Evolutionary conservation across 2,113 vertebrate species (phyloP).

Genomic region (Brachypteracias leptosomus): DNA sequence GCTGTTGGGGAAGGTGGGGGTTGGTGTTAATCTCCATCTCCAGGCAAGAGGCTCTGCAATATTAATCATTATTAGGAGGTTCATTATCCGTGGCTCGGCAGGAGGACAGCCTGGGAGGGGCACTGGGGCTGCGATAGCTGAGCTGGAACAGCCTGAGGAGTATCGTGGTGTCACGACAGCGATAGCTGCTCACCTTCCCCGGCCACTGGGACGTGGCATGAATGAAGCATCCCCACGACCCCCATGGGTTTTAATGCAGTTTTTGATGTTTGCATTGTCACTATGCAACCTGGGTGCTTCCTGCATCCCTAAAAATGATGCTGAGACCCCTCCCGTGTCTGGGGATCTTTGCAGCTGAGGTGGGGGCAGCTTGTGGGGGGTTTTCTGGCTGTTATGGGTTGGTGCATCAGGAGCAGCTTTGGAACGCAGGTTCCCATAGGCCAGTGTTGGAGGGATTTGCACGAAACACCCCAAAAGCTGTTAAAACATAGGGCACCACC

Average conservation of each 20-base stretch:
- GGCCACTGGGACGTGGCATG: accelerated
- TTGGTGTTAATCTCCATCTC: background rate
- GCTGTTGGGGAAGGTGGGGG: background rate
- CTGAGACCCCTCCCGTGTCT: background rate
- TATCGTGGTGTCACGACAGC: accelerated
- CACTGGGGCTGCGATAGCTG: background rate
- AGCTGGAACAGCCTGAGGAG: background rate
- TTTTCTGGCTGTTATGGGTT: background rate
- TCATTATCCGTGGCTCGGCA: background rate
- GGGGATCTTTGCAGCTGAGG: accelerated
- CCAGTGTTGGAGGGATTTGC: background rate
- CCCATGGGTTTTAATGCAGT: accelerated
- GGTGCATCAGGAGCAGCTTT: background rate
- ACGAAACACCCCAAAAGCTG: background rate
- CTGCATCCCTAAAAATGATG: background rate
- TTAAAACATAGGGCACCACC: background rate
- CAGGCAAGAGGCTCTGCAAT: background rate
- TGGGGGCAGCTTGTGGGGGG: background rate
- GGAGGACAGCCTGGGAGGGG: background rate
- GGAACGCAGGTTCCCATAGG: accelerated
- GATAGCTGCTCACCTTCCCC: background rate
- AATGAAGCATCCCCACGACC: accelerated
- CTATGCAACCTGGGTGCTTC: background rate
- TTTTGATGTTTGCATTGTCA: background rate
- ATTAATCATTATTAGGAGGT: background rate